These are phyloP conservation scores for Elysia chlorotica DNA, from an alignment of 1,140 invertebrate species.

Conservation along the genomic window DNA sequence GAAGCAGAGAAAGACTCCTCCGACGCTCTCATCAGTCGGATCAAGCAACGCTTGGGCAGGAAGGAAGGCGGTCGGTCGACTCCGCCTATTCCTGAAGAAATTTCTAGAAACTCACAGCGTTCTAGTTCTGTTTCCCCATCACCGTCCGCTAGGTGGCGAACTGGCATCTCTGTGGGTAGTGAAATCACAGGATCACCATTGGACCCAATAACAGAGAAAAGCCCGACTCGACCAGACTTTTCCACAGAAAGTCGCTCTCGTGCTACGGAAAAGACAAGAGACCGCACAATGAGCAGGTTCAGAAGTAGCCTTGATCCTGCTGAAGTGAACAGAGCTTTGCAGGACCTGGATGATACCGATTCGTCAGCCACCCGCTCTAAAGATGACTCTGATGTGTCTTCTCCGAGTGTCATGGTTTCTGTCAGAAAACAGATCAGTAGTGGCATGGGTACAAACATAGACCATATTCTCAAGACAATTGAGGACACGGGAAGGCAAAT, in stretches of 20 bases:
- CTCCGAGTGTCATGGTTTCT: slow-evolving; percentile 33
- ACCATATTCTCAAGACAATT: slow-evolving; percentile 51
- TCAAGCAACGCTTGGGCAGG: slow-evolving; percentile 29
- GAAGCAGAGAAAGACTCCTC: slow-evolving; percentile 24
- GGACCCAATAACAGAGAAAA: slow-evolving; percentile 31
- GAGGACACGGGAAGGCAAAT: slow-evolving; percentile 44
- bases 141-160: slow-evolving; percentile 6
- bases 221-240: slow-evolving; percentile 22
- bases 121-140: background rate
- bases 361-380: background rate
- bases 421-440: slow-evolving; percentile 42
- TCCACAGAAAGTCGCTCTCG: background rate
- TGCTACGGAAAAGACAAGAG: slow-evolving; percentile 27
- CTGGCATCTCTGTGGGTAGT: slow-evolving; percentile 11
- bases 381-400: slow-evolving; percentile 23
- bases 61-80: slow-evolving; percentile 13
- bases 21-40: slow-evolving; percentile 25
- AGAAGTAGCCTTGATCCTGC: slow-evolving; percentile 37
- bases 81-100: slow-evolving; percentile 16
- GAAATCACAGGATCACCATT: slow-evolving; percentile 22
- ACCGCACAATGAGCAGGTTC: slow-evolving; percentile 35
- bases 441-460: slow-evolving; percentile 48
- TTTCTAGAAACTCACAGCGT: background rate
- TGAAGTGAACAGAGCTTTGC: slow-evolving; percentile 35
- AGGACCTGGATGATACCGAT: slow-evolving; percentile 6